Evolutionary conservation across 2,888 invertebrate species (phyloP).

Genomic region (Drosophila basisetae): DNA sequence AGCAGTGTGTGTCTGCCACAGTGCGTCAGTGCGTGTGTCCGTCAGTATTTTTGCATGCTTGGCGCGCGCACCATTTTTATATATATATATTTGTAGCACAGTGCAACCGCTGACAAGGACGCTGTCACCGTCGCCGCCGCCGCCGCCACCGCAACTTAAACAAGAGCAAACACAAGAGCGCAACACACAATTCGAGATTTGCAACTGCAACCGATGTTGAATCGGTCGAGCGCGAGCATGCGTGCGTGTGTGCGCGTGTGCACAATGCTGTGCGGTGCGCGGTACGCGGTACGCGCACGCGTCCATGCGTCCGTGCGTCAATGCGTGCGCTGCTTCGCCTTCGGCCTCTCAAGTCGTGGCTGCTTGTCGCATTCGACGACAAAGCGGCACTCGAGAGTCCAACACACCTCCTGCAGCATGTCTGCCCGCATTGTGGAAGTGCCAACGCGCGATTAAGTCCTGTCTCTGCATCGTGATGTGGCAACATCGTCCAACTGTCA

Average conservation of each 20-base stretch:
- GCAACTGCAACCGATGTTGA: constrained; percentile 16
- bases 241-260: constrained; percentile 7
- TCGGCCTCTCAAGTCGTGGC: not conserved
- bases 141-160: constrained; percentile 79
- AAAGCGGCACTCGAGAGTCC: not conserved
- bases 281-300: not conserved
- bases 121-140: not conserved
- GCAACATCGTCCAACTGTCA: constrained; percentile 12
- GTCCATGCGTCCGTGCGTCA: not conserved
- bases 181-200: constrained; percentile 21
- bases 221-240: constrained; percentile 5
- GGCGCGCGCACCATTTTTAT: constrained; percentile 42
- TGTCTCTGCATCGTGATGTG: constrained; percentile 10
- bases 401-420: constrained; percentile 27
- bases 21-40: not conserved
- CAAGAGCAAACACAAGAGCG: constrained; percentile 79
- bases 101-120: constrained; percentile 12
- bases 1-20: not conserved
- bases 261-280: not conserved
- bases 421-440: constrained; percentile 26
- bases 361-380: not conserved
- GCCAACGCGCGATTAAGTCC: constrained; percentile 6
- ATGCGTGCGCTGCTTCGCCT: constrained; percentile 13
- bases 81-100: not conserved
- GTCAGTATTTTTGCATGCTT: constrained; percentile 12